These are phyloP conservation scores for Xestobium rufovillosum DNA, from an alignment of 2,888 invertebrate species.

Conservation along the genomic window DNA sequence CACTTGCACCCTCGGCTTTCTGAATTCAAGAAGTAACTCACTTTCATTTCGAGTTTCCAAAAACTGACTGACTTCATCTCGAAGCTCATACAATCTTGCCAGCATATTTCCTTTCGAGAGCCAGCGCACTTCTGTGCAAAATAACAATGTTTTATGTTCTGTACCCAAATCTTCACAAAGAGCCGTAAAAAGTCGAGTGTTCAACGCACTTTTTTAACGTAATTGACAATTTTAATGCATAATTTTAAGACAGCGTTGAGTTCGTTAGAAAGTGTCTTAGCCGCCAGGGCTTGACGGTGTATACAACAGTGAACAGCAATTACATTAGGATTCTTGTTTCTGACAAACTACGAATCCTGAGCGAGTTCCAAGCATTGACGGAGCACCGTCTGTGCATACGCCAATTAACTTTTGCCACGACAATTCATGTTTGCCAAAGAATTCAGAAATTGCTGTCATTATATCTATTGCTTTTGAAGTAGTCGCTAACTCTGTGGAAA, in stretches of 20 bases:
- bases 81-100: neutral
- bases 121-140: neutral
- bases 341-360: slow-evolving; percentile 1
- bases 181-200: neutral
- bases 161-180: neutral
- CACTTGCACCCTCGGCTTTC: too few species aligned
- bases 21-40: too few species aligned
- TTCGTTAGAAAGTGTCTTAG: slow-evolving; percentile 1
- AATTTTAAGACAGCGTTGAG: neutral
- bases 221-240: slow-evolving; percentile 4
- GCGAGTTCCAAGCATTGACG: neutral
- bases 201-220: neutral
- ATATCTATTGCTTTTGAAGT: slow-evolving; percentile 18
- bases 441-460: slow-evolving; percentile 15
- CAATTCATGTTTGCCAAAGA: slow-evolving; percentile 16
- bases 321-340: slow-evolving; percentile 1
- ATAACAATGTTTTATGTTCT: neutral
- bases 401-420: slow-evolving; percentile 19
- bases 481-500: slow-evolving; percentile 16
- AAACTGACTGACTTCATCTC: neutral
- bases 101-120: neutral
- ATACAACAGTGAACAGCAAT: neutral
- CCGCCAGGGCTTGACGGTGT: slow-evolving; percentile 2
- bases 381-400: slow-evolving; percentile 1
- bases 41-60: neutral